Evolutionary conservation across 2,797 vertebrate species (phyloP).

Genomic region (Miichthys miiuy): DNA sequence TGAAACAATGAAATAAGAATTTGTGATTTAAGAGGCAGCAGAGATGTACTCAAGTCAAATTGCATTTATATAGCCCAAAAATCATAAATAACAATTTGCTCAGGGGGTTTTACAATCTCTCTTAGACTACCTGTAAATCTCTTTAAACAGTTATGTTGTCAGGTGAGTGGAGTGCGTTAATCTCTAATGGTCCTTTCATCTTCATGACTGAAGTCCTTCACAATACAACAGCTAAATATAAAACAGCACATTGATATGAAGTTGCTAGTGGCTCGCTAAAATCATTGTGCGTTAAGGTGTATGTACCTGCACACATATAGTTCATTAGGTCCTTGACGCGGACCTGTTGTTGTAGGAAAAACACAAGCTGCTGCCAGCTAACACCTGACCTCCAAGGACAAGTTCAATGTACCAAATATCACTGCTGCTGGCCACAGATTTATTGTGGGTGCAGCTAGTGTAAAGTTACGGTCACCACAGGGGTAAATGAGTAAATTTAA

Average conservation of each 20-base stretch:
- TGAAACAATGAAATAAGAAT: neutral
- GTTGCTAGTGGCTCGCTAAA: neutral
- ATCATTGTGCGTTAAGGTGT: neutral
- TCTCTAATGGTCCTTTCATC: neutral
- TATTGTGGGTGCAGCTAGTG: neutral
- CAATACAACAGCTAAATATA: neutral
- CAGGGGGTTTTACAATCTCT: no score
- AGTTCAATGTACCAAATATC: slow-evolving; percentile 10
- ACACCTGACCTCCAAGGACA: slow-evolving; percentile 61
- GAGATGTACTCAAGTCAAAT: no score
- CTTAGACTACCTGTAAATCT: neutral
- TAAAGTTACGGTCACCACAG: no score
- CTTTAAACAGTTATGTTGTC: neutral
- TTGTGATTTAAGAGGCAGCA: neutral
- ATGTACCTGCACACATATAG: neutral
- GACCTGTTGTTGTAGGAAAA: neutral
- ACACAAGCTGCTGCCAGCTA: slow-evolving; percentile 3
- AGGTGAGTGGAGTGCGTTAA: neutral
- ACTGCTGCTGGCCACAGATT: neutral
- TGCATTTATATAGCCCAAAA: no score
- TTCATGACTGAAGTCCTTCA: neutral
- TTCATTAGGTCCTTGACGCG: neutral
- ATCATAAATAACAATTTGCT: no score
- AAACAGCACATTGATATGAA: neutral
- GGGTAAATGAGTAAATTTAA: neutral